Evolutionary conservation across 2,888 invertebrate species (phyloP).

Genomic region (Cactoblastis cactorum): DNA sequence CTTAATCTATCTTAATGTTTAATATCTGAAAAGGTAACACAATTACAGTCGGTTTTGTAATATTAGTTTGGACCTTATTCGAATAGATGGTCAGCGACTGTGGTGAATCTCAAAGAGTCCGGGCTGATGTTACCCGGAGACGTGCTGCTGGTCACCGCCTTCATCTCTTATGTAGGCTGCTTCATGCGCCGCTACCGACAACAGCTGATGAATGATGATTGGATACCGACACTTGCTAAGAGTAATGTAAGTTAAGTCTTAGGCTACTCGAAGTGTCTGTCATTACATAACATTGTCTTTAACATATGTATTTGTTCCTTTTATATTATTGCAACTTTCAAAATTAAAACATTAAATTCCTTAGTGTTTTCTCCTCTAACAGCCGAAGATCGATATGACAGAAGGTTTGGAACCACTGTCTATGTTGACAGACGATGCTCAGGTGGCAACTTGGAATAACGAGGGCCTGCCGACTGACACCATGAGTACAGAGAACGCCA

Average conservation of each 20-base stretch:
- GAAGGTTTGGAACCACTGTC: conserved; percentile 88
- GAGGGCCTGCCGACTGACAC: conserved; percentile 94
- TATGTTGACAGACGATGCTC: conserved; percentile 95
- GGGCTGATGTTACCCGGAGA: conserved; percentile 92
- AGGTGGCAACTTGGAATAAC: conserved; percentile 96
- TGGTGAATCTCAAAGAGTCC: conserved; percentile 82
- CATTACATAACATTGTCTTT: no score
- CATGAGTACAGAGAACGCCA: conserved; percentile 97
- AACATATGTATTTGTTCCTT: no score
- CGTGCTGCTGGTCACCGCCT: conserved; percentile 92
- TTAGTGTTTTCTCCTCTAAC: background rate
- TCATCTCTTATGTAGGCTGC: conserved; percentile 96
- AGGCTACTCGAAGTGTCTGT: no score
- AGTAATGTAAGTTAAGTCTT: conserved; percentile 64
- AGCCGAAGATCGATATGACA: conserved; percentile 89
- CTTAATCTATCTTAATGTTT: background rate
- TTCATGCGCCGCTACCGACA: conserved; percentile 91
- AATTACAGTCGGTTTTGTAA: no score
- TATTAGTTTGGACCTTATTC: no score
- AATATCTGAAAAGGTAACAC: no score
- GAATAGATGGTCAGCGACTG: conserved; percentile 67
- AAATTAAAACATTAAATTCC: no score
- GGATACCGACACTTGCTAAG: conserved; percentile 88
- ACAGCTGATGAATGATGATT: conserved; percentile 87
- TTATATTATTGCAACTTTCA: no score